Evolutionary conservation across 2,797 vertebrate genomes (phyloP).

Genomic region (Gallirallus australis): DNA sequence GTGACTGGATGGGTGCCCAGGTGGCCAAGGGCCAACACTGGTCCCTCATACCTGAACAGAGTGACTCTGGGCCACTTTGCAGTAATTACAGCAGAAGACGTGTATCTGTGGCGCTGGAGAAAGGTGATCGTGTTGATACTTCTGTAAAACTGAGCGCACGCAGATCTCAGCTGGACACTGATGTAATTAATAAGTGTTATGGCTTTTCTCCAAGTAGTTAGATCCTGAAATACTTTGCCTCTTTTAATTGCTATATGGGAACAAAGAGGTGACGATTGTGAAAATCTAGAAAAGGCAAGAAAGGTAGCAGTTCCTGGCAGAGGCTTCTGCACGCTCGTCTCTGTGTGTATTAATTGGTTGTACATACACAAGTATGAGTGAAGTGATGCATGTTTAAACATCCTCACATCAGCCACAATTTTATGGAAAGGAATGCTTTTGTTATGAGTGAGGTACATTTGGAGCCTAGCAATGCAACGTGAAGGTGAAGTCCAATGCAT

Average conservation of each 20-base stretch:
- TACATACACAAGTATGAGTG: background rate
- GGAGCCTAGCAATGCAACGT: background rate
- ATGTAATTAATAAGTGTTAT: background rate
- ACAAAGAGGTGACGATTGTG: background rate
- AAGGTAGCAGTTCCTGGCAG: background rate
- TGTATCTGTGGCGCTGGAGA: background rate
- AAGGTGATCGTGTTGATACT: background rate
- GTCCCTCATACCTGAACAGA: background rate
- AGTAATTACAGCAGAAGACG: background rate
- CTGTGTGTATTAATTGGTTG: background rate
- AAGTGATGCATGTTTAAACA: background rate
- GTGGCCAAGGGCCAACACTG: background rate
- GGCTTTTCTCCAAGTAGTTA: background rate
- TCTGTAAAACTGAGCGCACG: background rate
- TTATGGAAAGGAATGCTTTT: background rate
- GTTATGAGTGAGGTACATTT: background rate
- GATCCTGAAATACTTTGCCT: background rate
- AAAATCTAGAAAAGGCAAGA: background rate
- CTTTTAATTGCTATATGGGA: background rate
- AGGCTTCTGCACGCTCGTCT: background rate
- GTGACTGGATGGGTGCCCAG: background rate
- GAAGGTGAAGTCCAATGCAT: background rate
- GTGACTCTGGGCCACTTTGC: background rate
- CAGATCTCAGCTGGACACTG: background rate
- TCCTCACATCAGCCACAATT: background rate